Evolutionary conservation across 1,140 invertebrate species (phyloP), one percentile per base, ranked within the genome.

Genomic region (Babylonia areolata): DNA sequence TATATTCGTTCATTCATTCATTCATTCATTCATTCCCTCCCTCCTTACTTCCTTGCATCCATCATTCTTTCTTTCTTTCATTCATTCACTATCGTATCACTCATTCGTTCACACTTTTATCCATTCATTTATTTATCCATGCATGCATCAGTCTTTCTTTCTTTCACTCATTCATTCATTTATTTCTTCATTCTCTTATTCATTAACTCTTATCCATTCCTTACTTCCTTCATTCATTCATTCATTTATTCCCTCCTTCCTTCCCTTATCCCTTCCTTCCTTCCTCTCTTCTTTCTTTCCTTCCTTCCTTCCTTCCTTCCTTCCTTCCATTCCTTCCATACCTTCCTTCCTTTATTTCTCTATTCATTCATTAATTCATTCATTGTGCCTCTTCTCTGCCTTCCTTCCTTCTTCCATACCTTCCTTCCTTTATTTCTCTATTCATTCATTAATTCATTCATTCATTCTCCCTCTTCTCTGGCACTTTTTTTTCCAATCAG

Each of bases 391-490:
- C 78, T 42, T 17, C 46, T 3, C 46, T 51, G 2, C 17, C 42
- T 46, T 46, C 42, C 15, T 46, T 15, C 42, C n/a, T 42, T 39
- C 42, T 12, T 54, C 46, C 23, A 35, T 80, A 1, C 6, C 46
- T 80, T 3, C 37, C 31, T 46, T 12, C 37, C 23, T 42, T 33
- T 35, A 1, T 73, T 31, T 73, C 71, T 73, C 71, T 73, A 5
- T 73, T 15, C 15, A n/a, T n/a, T n/a, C n/a, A n/a, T n/a, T n/a
- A n/a, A n/a, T n/a, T n/a, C n/a, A n/a, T n/a, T 46, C 42, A 6
- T 15, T 46, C 46, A 12, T 17, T 80, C 78, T 80, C 78, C 42
- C 78, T 80, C 78, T n/a, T 80, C 78, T 42, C 78, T 80, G 37
- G 40, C 39, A 17, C 78, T 46, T 12, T 33, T 11, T 33, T 23